Base-by-base conservation (phyloP, 2,888 invertebrate genomes). In the Caenorhabditis uteleia region DNA sequence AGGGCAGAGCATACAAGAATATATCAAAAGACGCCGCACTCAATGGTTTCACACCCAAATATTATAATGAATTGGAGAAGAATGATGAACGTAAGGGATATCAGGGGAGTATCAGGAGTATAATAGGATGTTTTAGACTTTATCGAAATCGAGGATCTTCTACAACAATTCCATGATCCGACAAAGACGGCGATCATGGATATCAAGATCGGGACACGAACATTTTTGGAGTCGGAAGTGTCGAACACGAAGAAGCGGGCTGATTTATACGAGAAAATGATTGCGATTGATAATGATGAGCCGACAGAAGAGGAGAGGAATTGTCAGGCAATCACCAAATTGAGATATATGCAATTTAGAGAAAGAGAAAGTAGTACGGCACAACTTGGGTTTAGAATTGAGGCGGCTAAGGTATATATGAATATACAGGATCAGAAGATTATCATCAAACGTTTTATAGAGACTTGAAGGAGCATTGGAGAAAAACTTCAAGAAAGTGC, bases 201-300 rank as follows among this genome's bases (percentile, higher is more conserved):
- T 85, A 90, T 97, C 64, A 97, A 97, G 87, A 91, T 97, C 89
- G 97, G 97, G 39, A 91, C 91, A 2, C 88, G 74, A 59, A 97
- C 95, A 20, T 97, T 95, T 85, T 88, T 95, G 34, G 95, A 97
- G 85, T 90, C 90, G 2, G 97, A 97, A 87, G 95, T 95, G 36
- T 89, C 89, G 82, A 95, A 95, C 83, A 89, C 89, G 23, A 89
- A 89, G 40, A 89, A 91, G 18, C 88, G 95, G 45, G 83, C 88
- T 3, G 97, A 97, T 85, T 87, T 97, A 31, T 97, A 94, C 84
- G 89, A 92, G 77, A 97, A 97, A 87, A 95, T 97, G 95, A 88
- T 95, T 34, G 89, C 90, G 6, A 88, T 97, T 16, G 93, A 95
- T 84, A 90, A 91, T 0, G 87, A 85, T 54, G 93, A 92, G 2